These are phyloP conservation scores for Danio kyathit DNA, from an alignment of 2,797 vertebrate species.

Conservation along the genomic window DNA sequence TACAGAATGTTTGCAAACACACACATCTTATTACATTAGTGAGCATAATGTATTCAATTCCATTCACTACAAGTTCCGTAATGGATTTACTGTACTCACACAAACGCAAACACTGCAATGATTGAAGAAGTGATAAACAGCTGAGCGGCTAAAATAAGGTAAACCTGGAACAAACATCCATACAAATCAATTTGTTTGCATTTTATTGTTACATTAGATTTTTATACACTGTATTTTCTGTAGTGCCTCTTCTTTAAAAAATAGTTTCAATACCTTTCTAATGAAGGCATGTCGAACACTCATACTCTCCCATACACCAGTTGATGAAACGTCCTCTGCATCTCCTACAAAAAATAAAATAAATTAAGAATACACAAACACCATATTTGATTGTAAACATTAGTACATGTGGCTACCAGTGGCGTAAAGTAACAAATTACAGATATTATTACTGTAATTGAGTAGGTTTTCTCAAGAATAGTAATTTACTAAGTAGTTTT, in stretches of 20 bases:
- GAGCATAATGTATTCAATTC: neutral
- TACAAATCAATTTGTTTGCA: neutral
- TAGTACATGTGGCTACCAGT: neutral
- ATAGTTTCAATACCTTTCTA: slow-evolving; percentile 80
- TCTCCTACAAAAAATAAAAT: slow-evolving; percentile 69
- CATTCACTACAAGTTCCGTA: neutral
- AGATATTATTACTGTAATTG: too few species aligned
- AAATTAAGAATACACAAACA: neutral
- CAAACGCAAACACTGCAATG: slow-evolving; percentile 89
- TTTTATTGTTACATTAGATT: neutral
- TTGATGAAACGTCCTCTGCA: slow-evolving; percentile 70
- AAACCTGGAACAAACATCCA: slow-evolving; percentile 82
- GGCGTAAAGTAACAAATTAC: too few species aligned
- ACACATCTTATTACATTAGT: neutral
- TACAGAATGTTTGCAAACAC: slow-evolving; percentile 1
- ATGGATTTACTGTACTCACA: slow-evolving; percentile 80
- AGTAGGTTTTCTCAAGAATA: too few species aligned
- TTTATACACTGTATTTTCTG: neutral
- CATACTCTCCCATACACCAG: slow-evolving; percentile 82
- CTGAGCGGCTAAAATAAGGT: slow-evolving; percentile 89
- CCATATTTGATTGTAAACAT: neutral
- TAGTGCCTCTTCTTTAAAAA: neutral
- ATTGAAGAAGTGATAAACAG: slow-evolving; percentile 87
- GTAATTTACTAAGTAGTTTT: too few species aligned
- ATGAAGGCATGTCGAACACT: slow-evolving; percentile 90